These are phyloP conservation scores for Cephus runcator DNA, from an alignment of 2,888 invertebrate species.

Conservation along the genomic window DNA sequence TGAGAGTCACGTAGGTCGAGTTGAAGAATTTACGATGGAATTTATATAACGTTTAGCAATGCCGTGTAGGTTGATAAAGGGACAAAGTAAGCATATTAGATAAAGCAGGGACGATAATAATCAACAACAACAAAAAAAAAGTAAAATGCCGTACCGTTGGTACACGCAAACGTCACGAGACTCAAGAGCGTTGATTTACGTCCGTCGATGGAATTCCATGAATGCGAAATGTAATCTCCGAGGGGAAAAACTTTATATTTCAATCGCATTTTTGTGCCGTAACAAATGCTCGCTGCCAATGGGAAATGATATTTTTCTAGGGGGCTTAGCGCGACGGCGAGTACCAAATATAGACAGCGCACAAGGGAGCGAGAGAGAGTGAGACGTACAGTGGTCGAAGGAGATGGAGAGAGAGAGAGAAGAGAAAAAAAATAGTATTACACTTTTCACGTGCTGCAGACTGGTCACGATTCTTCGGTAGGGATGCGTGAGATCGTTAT, in stretches of 20 bases:
- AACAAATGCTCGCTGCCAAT: constrained; percentile 35
- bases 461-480: background rate
- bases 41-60: no score
- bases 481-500: background rate
- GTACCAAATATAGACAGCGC: background rate
- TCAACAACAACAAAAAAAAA: background rate
- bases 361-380: background rate
- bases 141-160: background rate
- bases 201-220: constrained; percentile 50
- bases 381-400: no score
- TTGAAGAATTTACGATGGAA: no score
- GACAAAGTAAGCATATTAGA: background rate
- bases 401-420: background rate
- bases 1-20: background rate
- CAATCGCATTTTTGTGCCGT: constrained; percentile 38
- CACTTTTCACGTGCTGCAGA: background rate
- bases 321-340: background rate
- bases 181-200: constrained; percentile 46
- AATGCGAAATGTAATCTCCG: constrained; percentile 56
- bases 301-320: constrained; percentile 26
- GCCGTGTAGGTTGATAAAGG: background rate
- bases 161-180: background rate
- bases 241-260: constrained; percentile 44
- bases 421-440: background rate
- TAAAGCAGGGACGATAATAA: background rate